phyloP scores from a whole-genome alignment of 1,140 invertebrate species.

The Paralvinella palmiformis region DNA sequence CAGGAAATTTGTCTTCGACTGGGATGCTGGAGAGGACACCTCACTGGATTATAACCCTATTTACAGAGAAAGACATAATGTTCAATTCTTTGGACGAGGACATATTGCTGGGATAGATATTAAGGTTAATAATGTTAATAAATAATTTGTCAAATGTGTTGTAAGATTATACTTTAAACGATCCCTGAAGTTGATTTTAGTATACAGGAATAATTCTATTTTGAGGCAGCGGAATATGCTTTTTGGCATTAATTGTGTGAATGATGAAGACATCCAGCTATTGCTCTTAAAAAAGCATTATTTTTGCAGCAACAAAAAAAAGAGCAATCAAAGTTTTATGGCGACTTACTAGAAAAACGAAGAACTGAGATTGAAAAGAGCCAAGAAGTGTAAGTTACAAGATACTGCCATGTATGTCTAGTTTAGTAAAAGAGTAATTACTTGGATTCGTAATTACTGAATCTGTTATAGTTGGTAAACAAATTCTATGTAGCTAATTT shows the following conservation, averaged over 20 bases:
- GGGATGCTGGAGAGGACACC: constrained; percentile 98
- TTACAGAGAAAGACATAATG: constrained; percentile 91
- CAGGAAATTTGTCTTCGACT: constrained; percentile 99
- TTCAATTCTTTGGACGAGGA: constrained; percentile 96
- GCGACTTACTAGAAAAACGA: constrained; percentile 87
- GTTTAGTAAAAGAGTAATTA: constrained; percentile 1
- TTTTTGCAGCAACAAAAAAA: constrained; percentile 79
- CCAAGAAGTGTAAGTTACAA: constrained; percentile 73
- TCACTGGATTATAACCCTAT: constrained; percentile 95
- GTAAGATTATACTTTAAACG: not conserved
- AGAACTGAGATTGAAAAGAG: constrained; percentile 95
- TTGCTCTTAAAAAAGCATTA: too few species aligned
- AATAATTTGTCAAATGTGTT: not conserved
- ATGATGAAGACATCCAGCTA: too few species aligned
- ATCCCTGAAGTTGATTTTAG: too few species aligned
- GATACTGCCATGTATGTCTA: not conserved
- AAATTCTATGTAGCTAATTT: too few species aligned
- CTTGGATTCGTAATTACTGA: too few species aligned
- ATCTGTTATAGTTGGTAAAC: too few species aligned
- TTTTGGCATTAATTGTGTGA: too few species aligned
- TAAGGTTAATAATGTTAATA: constrained; percentile 35
- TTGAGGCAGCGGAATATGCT: too few species aligned
- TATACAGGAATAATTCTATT: too few species aligned
- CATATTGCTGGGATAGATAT: constrained; percentile 94
- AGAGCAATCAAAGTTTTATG: constrained; percentile 97